Evolutionary conservation across 2,888 invertebrate species (phyloP).

Genomic region (Anthophora plumipes): DNA sequence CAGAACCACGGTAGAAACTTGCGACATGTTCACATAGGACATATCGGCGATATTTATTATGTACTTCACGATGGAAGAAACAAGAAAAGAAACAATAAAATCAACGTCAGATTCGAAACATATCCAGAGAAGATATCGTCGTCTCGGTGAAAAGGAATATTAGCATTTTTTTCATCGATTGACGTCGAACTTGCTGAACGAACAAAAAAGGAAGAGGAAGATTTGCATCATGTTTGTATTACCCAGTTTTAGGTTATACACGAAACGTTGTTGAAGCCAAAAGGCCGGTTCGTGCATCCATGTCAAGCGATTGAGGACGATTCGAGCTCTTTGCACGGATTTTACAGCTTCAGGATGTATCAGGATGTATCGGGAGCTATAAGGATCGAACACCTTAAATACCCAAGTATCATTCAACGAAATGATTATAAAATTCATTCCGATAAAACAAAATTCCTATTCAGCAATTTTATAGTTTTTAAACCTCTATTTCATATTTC

Average conservation of each 20-base stretch:
- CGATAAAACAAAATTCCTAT: no score
- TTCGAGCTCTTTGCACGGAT: not conserved
- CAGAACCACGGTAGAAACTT: not conserved
- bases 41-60: not conserved
- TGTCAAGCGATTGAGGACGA: slow-evolving; percentile 5
- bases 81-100: no score
- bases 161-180: not conserved
- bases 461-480: no score
- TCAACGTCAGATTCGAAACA: no score
- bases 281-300: not conserved
- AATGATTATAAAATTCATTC: no score
- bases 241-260: not conserved
- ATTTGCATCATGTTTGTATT: not conserved
- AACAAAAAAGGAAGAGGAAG: not conserved
- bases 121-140: no score
- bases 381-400: no score
- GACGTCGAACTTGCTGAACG: not conserved
- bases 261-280: not conserved
- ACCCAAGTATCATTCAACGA: no score
- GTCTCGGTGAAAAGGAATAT: not conserved
- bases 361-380: no score
- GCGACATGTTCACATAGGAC: not conserved
- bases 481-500: not conserved
- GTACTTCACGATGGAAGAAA: not conserved
- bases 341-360: no score